Evolutionary conservation across 1,140 invertebrate genomes (phyloP).

Genomic region (Drosophila lini): DNA sequence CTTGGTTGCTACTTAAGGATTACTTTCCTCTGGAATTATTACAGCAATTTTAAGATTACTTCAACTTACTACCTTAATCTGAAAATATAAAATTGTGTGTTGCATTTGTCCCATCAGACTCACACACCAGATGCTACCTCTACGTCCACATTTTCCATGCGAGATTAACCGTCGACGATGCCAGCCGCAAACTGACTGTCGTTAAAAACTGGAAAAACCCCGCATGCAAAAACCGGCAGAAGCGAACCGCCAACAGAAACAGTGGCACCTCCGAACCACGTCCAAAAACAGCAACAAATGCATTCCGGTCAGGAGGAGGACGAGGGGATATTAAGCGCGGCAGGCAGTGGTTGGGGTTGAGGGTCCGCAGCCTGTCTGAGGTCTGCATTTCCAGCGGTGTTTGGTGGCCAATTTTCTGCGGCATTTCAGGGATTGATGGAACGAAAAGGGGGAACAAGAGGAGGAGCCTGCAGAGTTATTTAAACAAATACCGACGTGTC

Average conservation of each 20-base stretch:
- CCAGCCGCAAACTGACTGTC: conserved; percentile 59
- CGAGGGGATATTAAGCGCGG: conserved; percentile 1
- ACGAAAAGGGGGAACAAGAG: neutral
- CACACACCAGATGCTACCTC: conserved; percentile 28
- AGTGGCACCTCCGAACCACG: conserved; percentile 33
- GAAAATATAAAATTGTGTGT: neutral
- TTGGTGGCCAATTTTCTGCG: conserved; percentile 64
- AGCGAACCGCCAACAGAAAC: conserved; percentile 38
- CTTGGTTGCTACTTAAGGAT: too few relatives aligned
- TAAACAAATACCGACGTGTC: conserved; percentile 72
- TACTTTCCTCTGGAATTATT: too few relatives aligned
- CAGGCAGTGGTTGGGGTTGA: conserved; percentile 2
- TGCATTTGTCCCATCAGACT: conserved; percentile 12
- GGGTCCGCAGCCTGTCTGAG: conserved; percentile 34
- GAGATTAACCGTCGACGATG: conserved; percentile 54
- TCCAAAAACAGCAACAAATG: conserved; percentile 40
- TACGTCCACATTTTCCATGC: conserved; percentile 21
- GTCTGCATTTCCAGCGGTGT: conserved; percentile 55
- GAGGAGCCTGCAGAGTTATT: conserved; percentile 30
- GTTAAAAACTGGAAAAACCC: conserved; percentile 56
- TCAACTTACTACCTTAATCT: neutral
- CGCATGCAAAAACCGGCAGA: conserved; percentile 8
- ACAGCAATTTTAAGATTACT: neutral
- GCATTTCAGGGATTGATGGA: conserved; percentile 43
- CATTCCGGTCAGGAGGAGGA: conserved; percentile 15